Conservation (phyloP, 2,797 vertebrate species). For the Merluccius polli region DNA sequence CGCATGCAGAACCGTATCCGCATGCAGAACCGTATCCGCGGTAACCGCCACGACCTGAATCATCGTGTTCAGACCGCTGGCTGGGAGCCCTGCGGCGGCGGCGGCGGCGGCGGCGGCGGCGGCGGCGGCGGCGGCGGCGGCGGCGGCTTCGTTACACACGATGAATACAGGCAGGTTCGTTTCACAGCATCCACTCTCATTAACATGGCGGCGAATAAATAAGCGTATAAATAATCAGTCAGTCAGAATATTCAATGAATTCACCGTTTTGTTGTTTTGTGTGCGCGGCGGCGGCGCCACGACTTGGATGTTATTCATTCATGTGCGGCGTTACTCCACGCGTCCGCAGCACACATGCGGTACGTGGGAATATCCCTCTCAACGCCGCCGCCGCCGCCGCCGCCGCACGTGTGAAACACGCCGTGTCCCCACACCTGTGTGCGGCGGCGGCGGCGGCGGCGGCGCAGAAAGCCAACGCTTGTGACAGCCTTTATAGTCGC, state of each 20-base stretch:
- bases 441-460: conserved; percentile 5
- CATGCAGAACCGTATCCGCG: background rate
- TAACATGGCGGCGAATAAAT: background rate
- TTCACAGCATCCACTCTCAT: background rate
- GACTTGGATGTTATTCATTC: background rate
- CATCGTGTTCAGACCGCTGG: background rate
- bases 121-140: background rate
- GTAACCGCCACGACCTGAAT: background rate
- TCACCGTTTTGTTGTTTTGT: background rate
- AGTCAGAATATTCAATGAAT: background rate
- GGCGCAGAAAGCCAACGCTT: conserved; percentile 27
- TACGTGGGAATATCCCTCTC: conserved; percentile 60
- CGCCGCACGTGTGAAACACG: conserved; percentile 34
- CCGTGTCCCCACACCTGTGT: conserved; percentile 47
- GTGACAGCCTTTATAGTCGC: conserved; percentile 24
- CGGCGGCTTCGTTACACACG: background rate
- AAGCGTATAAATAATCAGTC: background rate
- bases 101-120: no score
- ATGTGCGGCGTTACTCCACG: background rate
- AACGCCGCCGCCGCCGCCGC: conserved; percentile 28
- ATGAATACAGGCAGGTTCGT: background rate
- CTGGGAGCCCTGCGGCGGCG: background rate
- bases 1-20: no score
- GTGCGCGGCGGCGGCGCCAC: no score
- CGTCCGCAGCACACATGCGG: conserved; percentile 46